Conservation (phyloP, 2,113 vertebrate genomes). For the Scolopax mira region DNA sequence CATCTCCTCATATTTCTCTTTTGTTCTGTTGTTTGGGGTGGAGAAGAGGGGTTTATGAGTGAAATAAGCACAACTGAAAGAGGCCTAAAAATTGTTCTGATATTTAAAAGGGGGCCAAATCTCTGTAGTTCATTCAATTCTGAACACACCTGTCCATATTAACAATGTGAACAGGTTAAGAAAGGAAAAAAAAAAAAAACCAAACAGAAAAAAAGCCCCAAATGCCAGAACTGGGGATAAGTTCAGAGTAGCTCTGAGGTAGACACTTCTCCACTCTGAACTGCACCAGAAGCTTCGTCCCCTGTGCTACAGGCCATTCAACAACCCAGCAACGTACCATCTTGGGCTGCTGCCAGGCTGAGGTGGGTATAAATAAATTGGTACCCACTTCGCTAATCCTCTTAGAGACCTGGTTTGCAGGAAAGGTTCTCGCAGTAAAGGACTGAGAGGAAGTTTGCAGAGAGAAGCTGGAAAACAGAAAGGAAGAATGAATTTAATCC, state of each 20-base stretch:
- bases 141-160: neutral
- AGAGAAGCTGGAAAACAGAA: constrained; percentile 56
- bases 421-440: constrained; percentile 9
- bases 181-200: neutral
- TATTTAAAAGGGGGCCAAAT: neutral
- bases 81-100: neutral
- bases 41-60: neutral
- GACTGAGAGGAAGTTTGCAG: neutral
- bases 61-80: neutral
- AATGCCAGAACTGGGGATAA: neutral
- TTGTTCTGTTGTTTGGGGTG: neutral
- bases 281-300: neutral
- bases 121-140: neutral
- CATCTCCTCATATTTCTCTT: neutral
- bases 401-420: neutral
- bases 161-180: neutral
- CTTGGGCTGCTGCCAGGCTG: neutral
- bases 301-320: neutral
- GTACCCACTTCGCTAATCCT: constrained; percentile 1
- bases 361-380: neutral
- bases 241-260: neutral
- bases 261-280: neutral
- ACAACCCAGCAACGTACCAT: neutral
- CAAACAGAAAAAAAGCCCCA: no score
- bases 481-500: neutral